phyloP scores from a whole-genome alignment of 2,113 vertebrate species.

The Rissa tridactyla region DNA sequence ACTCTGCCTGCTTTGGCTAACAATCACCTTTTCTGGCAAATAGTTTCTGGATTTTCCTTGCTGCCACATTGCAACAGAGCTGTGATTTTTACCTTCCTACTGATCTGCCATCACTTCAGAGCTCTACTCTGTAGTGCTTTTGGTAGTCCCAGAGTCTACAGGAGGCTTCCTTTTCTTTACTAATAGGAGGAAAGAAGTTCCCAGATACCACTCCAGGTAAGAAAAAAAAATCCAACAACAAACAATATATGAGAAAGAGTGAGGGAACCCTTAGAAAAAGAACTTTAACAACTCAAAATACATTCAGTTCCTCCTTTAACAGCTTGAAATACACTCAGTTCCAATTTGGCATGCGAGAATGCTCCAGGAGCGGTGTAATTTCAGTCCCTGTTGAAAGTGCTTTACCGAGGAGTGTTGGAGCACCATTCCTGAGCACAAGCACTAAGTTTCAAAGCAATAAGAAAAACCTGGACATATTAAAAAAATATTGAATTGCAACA shows the following conservation, averaged over 20 bases:
- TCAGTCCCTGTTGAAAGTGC: not conserved
- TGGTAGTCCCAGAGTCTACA: not conserved
- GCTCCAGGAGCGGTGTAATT: not conserved
- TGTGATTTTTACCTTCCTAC: not conserved
- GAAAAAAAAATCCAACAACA: not conserved
- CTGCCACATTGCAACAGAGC: not conserved
- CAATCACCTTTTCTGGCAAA: not conserved
- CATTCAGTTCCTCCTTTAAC: not conserved
- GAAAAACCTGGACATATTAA: slow-evolving; percentile 18
- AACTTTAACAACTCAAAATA: not conserved
- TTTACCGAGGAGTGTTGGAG: not conserved
- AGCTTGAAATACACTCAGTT: not conserved
- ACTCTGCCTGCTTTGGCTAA: not conserved
- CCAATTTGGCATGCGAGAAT: not conserved
- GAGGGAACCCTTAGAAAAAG: not conserved
- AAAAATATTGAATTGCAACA: not conserved
- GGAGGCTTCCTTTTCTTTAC: not conserved
- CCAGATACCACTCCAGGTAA: not conserved
- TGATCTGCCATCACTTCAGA: not conserved
- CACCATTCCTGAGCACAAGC: not conserved
- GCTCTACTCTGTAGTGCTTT: not conserved
- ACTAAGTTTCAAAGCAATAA: not conserved
- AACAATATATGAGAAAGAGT: not conserved
- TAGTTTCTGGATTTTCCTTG: not conserved
- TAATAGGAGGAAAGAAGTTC: not conserved